Percentiles rank a stretch among this genome's conserved stretches.
These are phyloP conservation scores for Dryococelus australis DNA, from an alignment of 2,888 invertebrate genomes.

Conservation along the genomic window DNA sequence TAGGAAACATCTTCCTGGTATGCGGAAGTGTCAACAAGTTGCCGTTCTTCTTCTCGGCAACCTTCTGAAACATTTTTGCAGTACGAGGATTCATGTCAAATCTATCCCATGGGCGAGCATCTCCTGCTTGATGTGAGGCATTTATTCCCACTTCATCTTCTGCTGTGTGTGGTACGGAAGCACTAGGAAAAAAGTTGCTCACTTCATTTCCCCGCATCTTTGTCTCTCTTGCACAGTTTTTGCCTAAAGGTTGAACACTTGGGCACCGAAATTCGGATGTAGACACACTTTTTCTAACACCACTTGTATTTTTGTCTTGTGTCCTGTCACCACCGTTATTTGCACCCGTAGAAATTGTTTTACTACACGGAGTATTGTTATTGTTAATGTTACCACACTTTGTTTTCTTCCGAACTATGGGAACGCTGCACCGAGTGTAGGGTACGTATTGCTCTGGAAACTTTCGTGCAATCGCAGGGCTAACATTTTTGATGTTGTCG, in stretches of 20 bases:
- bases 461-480: constrained; percentile 31
- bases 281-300: constrained; percentile 39
- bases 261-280: constrained; percentile 34
- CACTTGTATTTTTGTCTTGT: constrained; percentile 25
- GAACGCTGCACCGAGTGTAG: constrained; percentile 33
- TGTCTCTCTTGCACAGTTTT: constrained; percentile 33
- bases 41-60: constrained; percentile 35
- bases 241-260: not conserved
- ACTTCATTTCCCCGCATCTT: constrained; percentile 32
- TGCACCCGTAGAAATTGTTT: not conserved
- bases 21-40: not conserved
- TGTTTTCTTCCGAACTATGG: constrained; percentile 41
- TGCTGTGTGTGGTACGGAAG: not conserved
- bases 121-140: not conserved
- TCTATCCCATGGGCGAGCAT: constrained; percentile 24
- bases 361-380: not conserved
- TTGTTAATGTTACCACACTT: constrained; percentile 36
- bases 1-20: constrained; percentile 21
- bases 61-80: constrained; percentile 29
- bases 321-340: not conserved
- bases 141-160: not conserved
- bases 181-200: constrained; percentile 39
- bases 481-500: constrained; percentile 17
- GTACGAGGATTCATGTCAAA: constrained; percentile 12
- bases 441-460: constrained; percentile 9